Evolutionary conservation across 2,888 invertebrate genomes (phyloP), one percentile per base, ranked within the genome.

Genomic region (Lagria hirta): DNA sequence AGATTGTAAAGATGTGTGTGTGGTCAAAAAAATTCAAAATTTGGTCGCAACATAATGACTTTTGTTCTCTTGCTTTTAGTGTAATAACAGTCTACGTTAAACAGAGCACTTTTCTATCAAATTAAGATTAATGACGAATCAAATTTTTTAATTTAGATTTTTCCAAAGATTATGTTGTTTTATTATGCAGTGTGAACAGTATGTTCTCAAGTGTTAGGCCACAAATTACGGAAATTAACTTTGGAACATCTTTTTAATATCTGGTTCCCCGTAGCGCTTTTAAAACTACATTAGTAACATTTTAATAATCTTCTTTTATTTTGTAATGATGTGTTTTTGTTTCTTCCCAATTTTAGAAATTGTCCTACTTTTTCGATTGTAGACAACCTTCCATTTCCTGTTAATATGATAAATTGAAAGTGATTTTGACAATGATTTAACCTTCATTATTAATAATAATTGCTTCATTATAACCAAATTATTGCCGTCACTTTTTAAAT

Each of bases 61-160:
- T 38, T 38, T 38, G n/a, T n/a, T 15, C 6, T 18, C 16, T 18
- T 10, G 33, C 38, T 37, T 20, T 42, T 32, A 34, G 10, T 13
- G 14, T 43, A 43, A 34, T 43, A 43, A 20, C 35, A 35, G 21
- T 22, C 17, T 29, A 8, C 5, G 12, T 23, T 22, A 21, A 32
- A 29, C 18, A 26, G 29, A 37, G 10, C 27, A 37, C 21, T 36
- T 37, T 43, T 38, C 38, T 45, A 32, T 44, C 24, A 29, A 42
- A 46, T 46, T 46, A 41, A 35, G n/a, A 5, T 18, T n/a, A 26
- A 41, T 46, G 46, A 46, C 35, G 35, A 22, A 35, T 40, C 46
- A 34, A 15, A 37, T 33, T 44, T 27, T 41, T 46, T 35, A 41
- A 46, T 32, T 45, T 40, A 46, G 34, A 46, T 46, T 46, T 33